Percentiles rank a stretch among this genome's conserved stretches.
Evolutionary conservation across 1,140 invertebrate species (phyloP).

Genomic region (Lysiphlebus fabarum): DNA sequence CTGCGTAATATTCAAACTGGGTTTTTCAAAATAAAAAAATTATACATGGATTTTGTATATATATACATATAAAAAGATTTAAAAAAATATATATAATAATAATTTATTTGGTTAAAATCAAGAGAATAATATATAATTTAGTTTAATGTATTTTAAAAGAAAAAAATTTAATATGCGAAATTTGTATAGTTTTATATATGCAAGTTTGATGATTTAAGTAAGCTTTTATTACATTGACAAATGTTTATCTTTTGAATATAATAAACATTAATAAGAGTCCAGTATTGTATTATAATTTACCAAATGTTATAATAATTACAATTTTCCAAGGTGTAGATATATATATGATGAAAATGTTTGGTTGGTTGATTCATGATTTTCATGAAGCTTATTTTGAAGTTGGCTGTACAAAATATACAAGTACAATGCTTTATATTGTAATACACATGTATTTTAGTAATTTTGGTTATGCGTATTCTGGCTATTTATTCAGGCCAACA

Average conservation of each 20-base stretch:
- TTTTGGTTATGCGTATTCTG: constrained; percentile 10
- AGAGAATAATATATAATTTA: no score
- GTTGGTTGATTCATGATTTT: no score
- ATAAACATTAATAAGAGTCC: constrained; percentile 39
- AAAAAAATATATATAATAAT: not conserved
- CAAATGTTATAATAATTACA: constrained; percentile 54
- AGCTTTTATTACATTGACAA: constrained; percentile 1
- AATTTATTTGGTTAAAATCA: no score
- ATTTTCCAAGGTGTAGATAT: constrained; percentile 27
- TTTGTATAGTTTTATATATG: no score
- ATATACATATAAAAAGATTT: no score
- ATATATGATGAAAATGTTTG: no score
- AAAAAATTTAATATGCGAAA: no score
- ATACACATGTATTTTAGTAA: constrained; percentile 20
- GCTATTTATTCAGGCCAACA: constrained; percentile 50
- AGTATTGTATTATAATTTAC: constrained; percentile 56
- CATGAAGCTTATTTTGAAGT: not conserved
- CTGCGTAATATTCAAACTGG: no score
- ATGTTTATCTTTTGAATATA: constrained; percentile 54
- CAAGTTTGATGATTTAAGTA: not conserved
- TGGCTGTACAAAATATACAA: not conserved
- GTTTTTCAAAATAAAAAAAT: no score
- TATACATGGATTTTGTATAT: no score
- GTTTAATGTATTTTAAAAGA: no score
- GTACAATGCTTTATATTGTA: constrained; percentile 5